Evolutionary conservation across 2,888 invertebrate genomes (phyloP).

Genomic region (Microchrysa polita): DNA sequence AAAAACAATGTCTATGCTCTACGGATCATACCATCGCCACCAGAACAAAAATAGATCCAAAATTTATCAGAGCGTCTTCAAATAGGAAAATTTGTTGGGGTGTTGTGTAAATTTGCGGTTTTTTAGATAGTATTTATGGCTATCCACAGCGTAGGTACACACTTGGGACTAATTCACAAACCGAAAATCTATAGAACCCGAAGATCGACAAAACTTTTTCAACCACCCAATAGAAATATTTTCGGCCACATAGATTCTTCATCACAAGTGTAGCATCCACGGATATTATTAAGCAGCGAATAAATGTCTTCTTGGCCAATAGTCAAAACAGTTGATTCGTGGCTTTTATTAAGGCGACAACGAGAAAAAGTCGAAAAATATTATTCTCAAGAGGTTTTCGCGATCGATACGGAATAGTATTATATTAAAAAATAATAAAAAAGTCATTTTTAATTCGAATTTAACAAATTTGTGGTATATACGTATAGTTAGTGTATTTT

Average conservation of each 20-base stretch:
- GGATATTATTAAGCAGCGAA: slow-evolving; percentile 1
- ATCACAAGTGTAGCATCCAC: background rate
- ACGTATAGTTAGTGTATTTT: background rate
- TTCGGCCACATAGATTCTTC: background rate
- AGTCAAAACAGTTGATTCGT: slow-evolving; percentile 22
- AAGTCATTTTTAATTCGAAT: background rate
- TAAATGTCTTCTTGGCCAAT: slow-evolving; percentile 24
- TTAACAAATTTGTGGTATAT: background rate
- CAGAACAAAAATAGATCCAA: background rate
- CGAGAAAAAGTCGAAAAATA: background rate
- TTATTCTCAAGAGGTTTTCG: background rate
- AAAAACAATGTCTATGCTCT: too few relatives aligned
- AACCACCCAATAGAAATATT: background rate
- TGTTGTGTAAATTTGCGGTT: too few relatives aligned
- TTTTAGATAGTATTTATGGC: too few relatives aligned
- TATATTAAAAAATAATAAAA: background rate
- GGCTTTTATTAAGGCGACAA: slow-evolving; percentile 26
- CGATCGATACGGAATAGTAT: background rate
- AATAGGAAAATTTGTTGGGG: too few relatives aligned
- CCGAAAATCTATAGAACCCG: too few relatives aligned
- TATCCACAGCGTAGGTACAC: too few relatives aligned
- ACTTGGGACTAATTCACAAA: too few relatives aligned
- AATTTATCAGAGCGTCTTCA: background rate
- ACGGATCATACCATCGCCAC: too few relatives aligned
- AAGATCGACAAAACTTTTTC: too few relatives aligned